phyloP scores from a whole-genome alignment of 1,140 invertebrate species.

The Lepidurus arcticus region DNA sequence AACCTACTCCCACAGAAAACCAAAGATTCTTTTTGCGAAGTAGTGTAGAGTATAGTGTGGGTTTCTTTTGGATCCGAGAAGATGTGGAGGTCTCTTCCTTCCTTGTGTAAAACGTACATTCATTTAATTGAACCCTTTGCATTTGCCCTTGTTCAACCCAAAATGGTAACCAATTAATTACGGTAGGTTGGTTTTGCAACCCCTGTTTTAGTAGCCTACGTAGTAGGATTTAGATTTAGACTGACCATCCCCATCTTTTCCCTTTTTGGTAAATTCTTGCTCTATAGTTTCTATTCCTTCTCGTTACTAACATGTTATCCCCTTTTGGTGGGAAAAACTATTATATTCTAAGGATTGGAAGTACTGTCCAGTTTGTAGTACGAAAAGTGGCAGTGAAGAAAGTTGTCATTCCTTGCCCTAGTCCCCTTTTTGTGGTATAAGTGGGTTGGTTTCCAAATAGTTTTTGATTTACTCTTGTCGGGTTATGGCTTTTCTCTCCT shows the following conservation, averaged over 20 bases:
- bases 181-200: slow-evolving; percentile 18
- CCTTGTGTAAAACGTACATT: not conserved
- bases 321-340: not conserved
- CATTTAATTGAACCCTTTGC: not conserved
- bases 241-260: not conserved
- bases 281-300: not conserved
- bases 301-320: not conserved
- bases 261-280: not conserved
- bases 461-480: not conserved
- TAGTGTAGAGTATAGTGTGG: not conserved
- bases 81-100: not conserved
- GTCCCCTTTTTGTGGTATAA: not conserved
- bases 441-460: slow-evolving; percentile 8
- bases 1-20: not conserved
- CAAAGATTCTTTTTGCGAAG: not conserved
- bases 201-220: slow-evolving; percentile 17
- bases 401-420: slow-evolving; percentile 17
- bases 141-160: slow-evolving; percentile 3
- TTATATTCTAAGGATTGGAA: not conserved
- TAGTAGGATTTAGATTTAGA: slow-evolving; percentile 15
- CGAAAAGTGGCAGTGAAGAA: not conserved
- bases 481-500: not conserved
- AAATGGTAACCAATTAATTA: not conserved
- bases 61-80: not conserved
- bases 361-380: not conserved